These are phyloP conservation scores for Melinaea menophilus DNA, from an alignment of 2,888 invertebrate genomes.

Conservation along the genomic window DNA sequence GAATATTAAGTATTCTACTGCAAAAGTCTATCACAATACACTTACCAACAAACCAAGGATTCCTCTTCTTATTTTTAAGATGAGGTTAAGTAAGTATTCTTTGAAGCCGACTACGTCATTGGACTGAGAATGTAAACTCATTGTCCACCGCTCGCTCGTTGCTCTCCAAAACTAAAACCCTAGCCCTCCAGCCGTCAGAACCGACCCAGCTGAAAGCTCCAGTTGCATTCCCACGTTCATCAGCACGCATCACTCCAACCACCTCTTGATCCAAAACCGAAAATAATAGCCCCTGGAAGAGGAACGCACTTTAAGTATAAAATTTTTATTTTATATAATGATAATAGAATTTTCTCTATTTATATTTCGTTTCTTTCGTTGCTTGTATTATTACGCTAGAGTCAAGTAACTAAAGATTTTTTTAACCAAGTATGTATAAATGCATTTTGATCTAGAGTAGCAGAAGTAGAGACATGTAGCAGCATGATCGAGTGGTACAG, in stretches of 20 bases:
- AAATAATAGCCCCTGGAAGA: constrained; percentile 91
- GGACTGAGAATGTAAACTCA: constrained; percentile 96
- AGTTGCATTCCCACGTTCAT: constrained; percentile 86
- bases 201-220: constrained; percentile 97
- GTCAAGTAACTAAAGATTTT: too few relatives aligned
- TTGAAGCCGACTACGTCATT: constrained; percentile 92
- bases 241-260: too few relatives aligned
- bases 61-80: constrained; percentile 91
- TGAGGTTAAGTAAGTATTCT: constrained; percentile 89
- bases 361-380: too few relatives aligned
- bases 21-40: background rate
- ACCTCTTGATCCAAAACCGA: constrained; percentile 98
- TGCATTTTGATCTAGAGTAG: too few relatives aligned
- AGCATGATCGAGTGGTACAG: too few relatives aligned
- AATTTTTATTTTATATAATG: too few relatives aligned
- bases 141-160: constrained; percentile 91
- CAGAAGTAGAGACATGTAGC: too few relatives aligned
- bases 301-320: background rate
- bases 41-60: constrained; percentile 96
- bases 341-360: too few relatives aligned
- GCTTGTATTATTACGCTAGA: too few relatives aligned
- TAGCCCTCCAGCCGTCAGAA: constrained; percentile 96
- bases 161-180: constrained; percentile 90
- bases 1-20: background rate
- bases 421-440: too few relatives aligned